Evolutionary conservation across 2,888 invertebrate species (phyloP).

Genomic region (Lepidochrysops patricia): DNA sequence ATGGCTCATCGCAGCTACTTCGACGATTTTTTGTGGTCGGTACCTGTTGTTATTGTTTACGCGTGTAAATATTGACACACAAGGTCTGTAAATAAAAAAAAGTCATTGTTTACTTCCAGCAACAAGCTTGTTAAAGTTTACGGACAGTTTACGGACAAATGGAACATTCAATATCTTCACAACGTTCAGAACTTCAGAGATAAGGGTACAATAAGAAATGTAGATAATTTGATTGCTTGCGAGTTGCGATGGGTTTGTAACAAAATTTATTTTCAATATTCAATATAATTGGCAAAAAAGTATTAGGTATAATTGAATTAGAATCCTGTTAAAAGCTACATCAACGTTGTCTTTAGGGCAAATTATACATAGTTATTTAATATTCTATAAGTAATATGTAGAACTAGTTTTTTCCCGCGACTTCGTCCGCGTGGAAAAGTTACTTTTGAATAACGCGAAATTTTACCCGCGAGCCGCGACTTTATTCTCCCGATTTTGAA

Average conservation of each 20-base stretch:
- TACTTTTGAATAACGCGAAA: too few relatives aligned
- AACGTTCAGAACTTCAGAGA: neutral
- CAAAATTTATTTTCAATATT: too few relatives aligned
- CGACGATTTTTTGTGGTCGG: slow-evolving; percentile 4
- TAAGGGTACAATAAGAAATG: neutral
- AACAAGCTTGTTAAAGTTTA: neutral
- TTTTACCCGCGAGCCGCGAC: too few relatives aligned
- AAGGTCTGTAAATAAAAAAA: slow-evolving; percentile 2
- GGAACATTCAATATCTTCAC: neutral
- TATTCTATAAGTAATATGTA: too few relatives aligned
- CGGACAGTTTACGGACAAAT: neutral
- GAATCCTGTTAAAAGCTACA: too few relatives aligned
- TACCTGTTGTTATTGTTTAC: slow-evolving; percentile 12
- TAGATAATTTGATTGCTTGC: neutral
- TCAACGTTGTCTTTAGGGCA: too few relatives aligned
- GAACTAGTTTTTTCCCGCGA: too few relatives aligned
- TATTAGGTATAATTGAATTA: too few relatives aligned
- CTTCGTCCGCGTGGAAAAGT: too few relatives aligned
- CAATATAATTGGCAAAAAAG: too few relatives aligned
- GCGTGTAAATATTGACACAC: neutral
- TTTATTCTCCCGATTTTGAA: too few relatives aligned
- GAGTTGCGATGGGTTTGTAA: neutral
- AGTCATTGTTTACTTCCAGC: neutral
- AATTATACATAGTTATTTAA: too few relatives aligned
- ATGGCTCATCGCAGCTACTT: slow-evolving; percentile 18